A percentile compares a stretch with the other conserved stretches of the same genome.
Evolutionary conservation across 2,113 vertebrate species (phyloP).

Genomic region (Pachycephala philippinensis): DNA sequence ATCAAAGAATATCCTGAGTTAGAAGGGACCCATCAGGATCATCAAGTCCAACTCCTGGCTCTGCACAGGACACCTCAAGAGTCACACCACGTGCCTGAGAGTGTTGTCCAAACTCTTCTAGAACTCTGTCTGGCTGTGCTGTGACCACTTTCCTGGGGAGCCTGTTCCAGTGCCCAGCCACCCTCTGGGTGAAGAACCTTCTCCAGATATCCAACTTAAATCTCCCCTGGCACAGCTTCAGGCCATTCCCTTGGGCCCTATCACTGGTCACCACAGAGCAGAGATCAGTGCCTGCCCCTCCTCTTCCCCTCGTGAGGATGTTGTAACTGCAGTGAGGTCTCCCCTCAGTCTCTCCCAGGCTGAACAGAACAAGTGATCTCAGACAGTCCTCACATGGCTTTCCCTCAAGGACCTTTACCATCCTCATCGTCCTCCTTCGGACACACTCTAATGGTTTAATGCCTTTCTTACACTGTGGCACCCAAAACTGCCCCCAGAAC

Average conservation of each 20-base stretch:
- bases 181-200: neutral
- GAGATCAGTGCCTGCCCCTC: neutral
- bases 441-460: rapidly evolving
- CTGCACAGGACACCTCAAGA: neutral
- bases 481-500: neutral
- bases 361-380: too few species aligned
- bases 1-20: neutral
- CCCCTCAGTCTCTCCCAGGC: too few species aligned
- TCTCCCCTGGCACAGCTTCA: neutral
- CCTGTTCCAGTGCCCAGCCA: neutral
- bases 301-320: rapidly evolving
- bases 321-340: rapidly evolving
- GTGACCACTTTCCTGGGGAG: neutral
- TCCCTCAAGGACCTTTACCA: rapidly evolving
- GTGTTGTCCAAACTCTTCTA: neutral
- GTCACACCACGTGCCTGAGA: neutral
- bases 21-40: neutral
- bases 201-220: too few species aligned
- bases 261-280: neutral
- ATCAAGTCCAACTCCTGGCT: neutral
- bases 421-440: rapidly evolving
- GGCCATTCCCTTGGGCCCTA: rapidly evolving
- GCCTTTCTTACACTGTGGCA: rapidly evolving
- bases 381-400: rapidly evolving
- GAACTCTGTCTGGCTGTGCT: neutral